Percentiles rank a stretch among this genome's conserved stretches.
phyloP scores from a whole-genome alignment of 2,888 invertebrate species.

The Chrysolina haemoptera region DNA sequence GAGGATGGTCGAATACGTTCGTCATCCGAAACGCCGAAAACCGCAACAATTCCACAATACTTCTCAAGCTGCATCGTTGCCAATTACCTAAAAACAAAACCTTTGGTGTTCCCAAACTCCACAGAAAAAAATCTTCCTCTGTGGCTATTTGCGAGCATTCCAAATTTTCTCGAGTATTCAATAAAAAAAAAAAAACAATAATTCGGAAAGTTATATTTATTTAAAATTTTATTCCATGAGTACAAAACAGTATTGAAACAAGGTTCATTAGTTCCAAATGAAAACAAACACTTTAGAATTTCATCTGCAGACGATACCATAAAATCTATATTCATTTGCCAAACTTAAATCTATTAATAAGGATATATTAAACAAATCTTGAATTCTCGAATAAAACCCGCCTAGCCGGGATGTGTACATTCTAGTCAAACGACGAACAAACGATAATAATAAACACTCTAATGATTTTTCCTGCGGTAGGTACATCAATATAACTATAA shows the following conservation, averaged over 20 bases:
- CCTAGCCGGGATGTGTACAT: neutral
- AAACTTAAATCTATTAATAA: conserved; percentile 14
- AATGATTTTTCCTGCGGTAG: conserved; percentile 15
- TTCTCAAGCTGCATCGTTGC: too few species aligned
- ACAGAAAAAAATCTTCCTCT: too few species aligned
- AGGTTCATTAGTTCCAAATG: conserved; percentile 4
- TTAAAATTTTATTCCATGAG: conserved; percentile 11
- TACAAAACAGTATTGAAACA: conserved; percentile 14
- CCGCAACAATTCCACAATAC: too few species aligned
- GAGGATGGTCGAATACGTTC: too few species aligned
- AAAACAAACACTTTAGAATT: conserved; percentile 1
- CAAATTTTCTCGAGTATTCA: too few species aligned
- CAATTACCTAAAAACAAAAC: too few species aligned
- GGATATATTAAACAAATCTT: conserved; percentile 13
- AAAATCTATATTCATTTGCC: conserved; percentile 11
- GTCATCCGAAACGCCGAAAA: too few species aligned
- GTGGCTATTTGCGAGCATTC: too few species aligned
- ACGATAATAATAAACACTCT: conserved; percentile 18
- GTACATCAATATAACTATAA: conserved; percentile 24
- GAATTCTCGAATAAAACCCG: conserved; percentile 14
- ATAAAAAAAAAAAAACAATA: neutral
- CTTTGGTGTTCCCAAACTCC: too few species aligned
- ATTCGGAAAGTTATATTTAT: conserved; percentile 22
- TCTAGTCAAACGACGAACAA: conserved; percentile 1
- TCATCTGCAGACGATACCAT: conserved; percentile 1